Evolutionary conservation across 2,797 vertebrate species (phyloP).

Genomic region (Liasis olivaceus): DNA sequence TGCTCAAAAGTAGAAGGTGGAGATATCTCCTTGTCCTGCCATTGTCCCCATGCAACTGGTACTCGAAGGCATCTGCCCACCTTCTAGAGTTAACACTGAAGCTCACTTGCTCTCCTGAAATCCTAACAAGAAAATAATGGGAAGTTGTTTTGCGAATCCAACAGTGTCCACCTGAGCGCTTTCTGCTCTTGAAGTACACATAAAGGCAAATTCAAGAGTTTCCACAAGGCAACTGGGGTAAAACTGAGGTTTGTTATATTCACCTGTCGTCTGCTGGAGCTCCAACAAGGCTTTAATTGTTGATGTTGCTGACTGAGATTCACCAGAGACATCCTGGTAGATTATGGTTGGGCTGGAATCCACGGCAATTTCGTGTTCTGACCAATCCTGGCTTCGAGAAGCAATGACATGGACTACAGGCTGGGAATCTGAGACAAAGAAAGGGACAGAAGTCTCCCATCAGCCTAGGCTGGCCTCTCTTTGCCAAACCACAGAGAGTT

Average conservation of each 20-base stretch:
- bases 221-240: neutral
- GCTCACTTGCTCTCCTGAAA: neutral
- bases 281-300: conserved; percentile 97
- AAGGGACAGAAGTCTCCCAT: conserved; percentile 36
- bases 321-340: conserved; percentile 91
- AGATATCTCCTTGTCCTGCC: neutral
- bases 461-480: neutral
- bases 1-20: neutral
- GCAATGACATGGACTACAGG: conserved; percentile 91
- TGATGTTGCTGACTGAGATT: conserved; percentile 94
- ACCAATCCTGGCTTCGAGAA: conserved; percentile 95
- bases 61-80: neutral
- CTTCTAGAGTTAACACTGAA: neutral
- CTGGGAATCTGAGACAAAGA: conserved; percentile 81
- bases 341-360: conserved; percentile 92
- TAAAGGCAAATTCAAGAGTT: neutral
- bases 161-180: too few relatives aligned
- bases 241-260: conserved; percentile 1
- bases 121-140: neutral
- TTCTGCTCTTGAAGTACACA: neutral
- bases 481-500: neutral
- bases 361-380: conserved; percentile 93
- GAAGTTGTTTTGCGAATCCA: neutral
- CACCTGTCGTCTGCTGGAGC: conserved; percentile 95
- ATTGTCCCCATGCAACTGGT: neutral